Percentiles rank a stretch among this genome's conserved stretches.
These are phyloP conservation scores for Aviceda subcristata DNA, from an alignment of 2,113 vertebrate genomes.

Conservation along the genomic window DNA sequence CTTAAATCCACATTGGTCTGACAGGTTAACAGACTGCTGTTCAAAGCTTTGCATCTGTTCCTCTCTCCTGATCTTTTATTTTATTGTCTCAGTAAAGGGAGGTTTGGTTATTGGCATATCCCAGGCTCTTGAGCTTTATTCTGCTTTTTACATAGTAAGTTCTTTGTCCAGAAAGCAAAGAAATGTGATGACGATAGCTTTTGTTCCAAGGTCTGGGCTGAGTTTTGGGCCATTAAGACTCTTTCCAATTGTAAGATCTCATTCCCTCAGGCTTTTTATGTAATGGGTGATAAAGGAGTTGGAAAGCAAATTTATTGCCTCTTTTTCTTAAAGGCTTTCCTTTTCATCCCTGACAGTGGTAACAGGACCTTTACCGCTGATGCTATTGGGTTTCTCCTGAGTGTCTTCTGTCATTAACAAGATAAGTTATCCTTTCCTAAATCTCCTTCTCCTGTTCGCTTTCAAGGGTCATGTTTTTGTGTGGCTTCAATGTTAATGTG, in stretches of 20 bases:
- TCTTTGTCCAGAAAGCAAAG: constrained; percentile 42
- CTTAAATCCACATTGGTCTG: background rate
- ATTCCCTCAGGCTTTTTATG: constrained; percentile 22
- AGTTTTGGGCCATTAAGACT: background rate
- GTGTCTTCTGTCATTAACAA: constrained; percentile 18
- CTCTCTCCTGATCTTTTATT: background rate
- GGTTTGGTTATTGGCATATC: background rate
- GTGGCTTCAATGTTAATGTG: background rate
- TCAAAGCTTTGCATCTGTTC: background rate
- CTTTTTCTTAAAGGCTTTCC: constrained; percentile 36
- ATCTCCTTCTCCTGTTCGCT: constrained; percentile 32
- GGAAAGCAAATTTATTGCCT: constrained; percentile 36
- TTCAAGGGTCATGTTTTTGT: constrained; percentile 11
- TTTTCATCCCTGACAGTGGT: constrained; percentile 9
- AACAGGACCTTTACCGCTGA: background rate
- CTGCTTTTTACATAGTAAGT: constrained; percentile 16
- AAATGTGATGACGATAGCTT: constrained; percentile 50
- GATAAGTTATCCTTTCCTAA: constrained; percentile 35
- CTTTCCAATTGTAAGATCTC: constrained; percentile 53
- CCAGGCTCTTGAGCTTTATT: background rate
- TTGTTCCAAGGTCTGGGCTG: constrained; percentile 30
- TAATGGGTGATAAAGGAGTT: constrained; percentile 39
- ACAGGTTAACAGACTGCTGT: background rate
- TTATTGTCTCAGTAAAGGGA: background rate
- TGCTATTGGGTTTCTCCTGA: constrained; percentile 14